phyloP scores from a whole-genome alignment of 2,113 vertebrate species.

The Callorhinus ursinus region DNA sequence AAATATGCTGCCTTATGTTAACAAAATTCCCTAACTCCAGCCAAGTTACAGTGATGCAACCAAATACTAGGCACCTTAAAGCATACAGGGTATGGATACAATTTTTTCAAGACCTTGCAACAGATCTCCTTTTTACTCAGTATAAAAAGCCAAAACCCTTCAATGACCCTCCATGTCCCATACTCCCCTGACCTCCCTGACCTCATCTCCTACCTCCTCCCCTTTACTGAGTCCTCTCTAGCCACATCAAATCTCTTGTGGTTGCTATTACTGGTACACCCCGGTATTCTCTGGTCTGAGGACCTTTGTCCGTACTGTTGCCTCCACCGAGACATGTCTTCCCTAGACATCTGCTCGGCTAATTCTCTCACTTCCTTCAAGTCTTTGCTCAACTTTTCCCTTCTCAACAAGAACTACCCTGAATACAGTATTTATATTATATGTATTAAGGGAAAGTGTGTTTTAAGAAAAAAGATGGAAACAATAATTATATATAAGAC shows the following conservation, averaged over 20 bases:
- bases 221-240: not conserved
- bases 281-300: not conserved
- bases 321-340: not conserved
- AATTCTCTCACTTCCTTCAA: no score
- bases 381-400: not conserved
- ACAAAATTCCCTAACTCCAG: not conserved
- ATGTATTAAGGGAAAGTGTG: not conserved
- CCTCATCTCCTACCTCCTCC: not conserved
- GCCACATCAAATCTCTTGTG: not conserved
- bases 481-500: not conserved
- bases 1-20: not conserved
- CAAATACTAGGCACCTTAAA: not conserved
- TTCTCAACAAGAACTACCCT: no score
- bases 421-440: not conserved
- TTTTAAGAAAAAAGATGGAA: not conserved
- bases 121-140: not conserved
- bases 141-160: not conserved
- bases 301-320: not conserved
- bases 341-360: not conserved
- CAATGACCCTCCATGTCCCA: not conserved
- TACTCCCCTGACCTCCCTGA: not conserved
- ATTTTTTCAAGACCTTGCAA: not conserved
- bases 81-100: not conserved
- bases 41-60: not conserved
- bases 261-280: not conserved